A percentile compares a stretch with the other conserved stretches of the same genome.
phyloP scores from a whole-genome alignment of 2,888 invertebrate genomes.

The Ametastegia equiseti region DNA sequence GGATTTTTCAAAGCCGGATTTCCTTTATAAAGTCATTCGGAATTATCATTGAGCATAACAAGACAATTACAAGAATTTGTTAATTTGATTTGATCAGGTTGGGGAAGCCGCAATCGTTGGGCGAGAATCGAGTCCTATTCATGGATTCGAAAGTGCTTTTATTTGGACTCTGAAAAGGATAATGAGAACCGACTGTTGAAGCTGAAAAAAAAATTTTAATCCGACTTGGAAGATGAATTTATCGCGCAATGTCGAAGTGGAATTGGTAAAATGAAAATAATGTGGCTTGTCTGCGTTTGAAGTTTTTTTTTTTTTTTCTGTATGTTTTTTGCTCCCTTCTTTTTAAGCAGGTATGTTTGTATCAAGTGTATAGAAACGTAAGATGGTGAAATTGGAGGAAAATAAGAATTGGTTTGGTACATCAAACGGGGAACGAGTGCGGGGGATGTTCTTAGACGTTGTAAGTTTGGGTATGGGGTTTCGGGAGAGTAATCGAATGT shows the following conservation, averaged over 20 bases:
- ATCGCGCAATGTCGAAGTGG: background rate
- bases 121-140: background rate
- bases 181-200: background rate
- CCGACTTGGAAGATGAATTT: background rate
- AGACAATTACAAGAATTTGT: background rate
- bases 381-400: background rate
- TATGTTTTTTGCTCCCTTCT: too few species aligned
- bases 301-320: background rate
- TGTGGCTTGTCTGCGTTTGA: background rate
- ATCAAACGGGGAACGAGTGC: constrained; percentile 7
- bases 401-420: background rate
- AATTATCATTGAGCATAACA: too few species aligned
- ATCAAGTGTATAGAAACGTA: background rate
- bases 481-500: constrained; percentile 18
- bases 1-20: background rate
- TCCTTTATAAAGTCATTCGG: background rate
- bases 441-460: background rate
- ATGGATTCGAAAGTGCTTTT: background rate
- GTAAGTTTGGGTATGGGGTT: background rate
- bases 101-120: background rate
- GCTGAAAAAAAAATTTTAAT: background rate
- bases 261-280: background rate
- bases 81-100: background rate
- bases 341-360: background rate
- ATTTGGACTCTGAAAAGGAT: background rate